Percentiles rank a stretch among this genome's conserved stretches.
These are phyloP conservation scores for Platycercus adscitus DNA, from an alignment of 2,113 vertebrate genomes.

Conservation along the genomic window DNA sequence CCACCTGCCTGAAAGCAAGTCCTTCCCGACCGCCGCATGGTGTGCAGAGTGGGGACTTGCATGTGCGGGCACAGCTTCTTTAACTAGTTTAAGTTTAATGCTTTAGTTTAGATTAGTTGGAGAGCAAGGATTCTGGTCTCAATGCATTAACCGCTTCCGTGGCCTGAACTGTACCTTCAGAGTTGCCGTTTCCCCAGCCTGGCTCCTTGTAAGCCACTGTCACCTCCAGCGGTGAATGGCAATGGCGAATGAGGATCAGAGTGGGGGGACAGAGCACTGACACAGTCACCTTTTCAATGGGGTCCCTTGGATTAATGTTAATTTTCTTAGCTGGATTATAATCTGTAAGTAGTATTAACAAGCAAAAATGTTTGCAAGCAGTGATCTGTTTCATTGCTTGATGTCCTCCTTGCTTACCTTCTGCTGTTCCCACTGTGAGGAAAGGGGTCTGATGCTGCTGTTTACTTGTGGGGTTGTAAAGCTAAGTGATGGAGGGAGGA, in stretches of 20 bases:
- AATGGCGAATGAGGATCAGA: rapidly evolving
- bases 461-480: not conserved
- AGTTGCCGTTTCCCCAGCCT: not conserved
- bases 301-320: not conserved
- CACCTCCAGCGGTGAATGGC: not conserved
- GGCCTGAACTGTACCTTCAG: not conserved
- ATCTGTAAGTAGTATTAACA: not conserved
- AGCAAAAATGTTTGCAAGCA: not conserved
- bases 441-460: not conserved
- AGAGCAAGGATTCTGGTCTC: not conserved
- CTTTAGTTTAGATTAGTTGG: not conserved
- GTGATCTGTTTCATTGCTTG: not conserved
- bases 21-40: not conserved
- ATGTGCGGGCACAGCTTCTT: not conserved
- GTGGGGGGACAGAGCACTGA: not conserved
- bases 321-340: not conserved
- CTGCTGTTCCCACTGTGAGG: rapidly evolving
- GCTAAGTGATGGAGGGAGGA: not conserved
- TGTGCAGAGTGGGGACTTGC: not conserved
- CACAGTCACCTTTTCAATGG: not conserved
- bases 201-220: not conserved
- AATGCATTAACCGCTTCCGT: not conserved
- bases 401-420: not conserved
- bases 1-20: not conserved
- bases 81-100: not conserved